A percentile compares a stretch with the other conserved stretches of the same genome.
These are phyloP conservation scores for Lasioglossum figueresi DNA, from an alignment of 2,888 invertebrate genomes.

Conservation along the genomic window DNA sequence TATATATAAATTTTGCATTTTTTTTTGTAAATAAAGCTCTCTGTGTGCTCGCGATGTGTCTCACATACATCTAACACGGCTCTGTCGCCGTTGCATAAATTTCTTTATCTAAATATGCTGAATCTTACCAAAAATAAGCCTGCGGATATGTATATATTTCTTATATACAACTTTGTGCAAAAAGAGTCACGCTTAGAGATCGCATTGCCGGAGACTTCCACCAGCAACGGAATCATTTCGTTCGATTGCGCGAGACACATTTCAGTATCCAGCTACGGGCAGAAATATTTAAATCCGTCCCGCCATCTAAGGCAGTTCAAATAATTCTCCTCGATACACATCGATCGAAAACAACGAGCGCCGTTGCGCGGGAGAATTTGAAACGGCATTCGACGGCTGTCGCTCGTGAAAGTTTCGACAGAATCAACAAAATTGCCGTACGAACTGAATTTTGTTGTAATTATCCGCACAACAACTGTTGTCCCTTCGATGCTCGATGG, in stretches of 20 bases:
- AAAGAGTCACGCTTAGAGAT: slow-evolving; percentile 61
- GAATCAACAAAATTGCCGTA: background rate
- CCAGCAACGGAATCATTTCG: slow-evolving; percentile 20
- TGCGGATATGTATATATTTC: slow-evolving; percentile 32
- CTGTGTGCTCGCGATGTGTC: slow-evolving; percentile 29
- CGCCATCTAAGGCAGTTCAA: background rate
- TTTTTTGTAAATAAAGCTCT: slow-evolving; percentile 52
- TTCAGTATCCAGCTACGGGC: slow-evolving; percentile 10
- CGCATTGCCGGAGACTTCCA: slow-evolving; percentile 47
- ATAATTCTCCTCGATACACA: slow-evolving; percentile 5
- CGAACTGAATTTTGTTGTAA: background rate
- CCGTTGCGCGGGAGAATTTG: background rate
- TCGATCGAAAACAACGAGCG: background rate
- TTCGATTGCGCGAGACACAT: slow-evolving; percentile 12
- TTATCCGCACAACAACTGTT: background rate
- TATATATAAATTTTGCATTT: background rate
- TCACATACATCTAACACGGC: slow-evolving; percentile 48
- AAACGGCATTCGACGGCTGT: background rate
- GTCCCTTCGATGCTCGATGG: slow-evolving; percentile 20
- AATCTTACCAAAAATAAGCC: slow-evolving; percentile 48
- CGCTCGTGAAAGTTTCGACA: background rate
- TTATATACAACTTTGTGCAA: slow-evolving; percentile 39
- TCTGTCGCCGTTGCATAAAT: slow-evolving; percentile 17
- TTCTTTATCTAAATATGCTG: slow-evolving; percentile 44
- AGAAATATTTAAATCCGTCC: slow-evolving; percentile 15